Evolutionary conservation across 2,113 vertebrate genomes (phyloP).

Genomic region (Climacteris rufus): DNA sequence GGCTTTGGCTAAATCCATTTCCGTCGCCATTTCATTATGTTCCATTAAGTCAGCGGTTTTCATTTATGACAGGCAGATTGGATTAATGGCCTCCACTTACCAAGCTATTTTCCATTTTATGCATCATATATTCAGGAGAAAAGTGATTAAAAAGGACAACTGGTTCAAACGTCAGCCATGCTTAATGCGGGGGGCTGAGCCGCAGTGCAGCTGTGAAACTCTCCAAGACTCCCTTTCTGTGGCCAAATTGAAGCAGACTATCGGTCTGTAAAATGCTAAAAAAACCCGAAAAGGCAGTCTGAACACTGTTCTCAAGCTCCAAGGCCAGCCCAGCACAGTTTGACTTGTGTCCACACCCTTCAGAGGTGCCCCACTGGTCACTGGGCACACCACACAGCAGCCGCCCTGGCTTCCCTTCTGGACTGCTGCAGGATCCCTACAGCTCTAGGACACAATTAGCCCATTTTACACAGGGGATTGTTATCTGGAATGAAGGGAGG

Average conservation of each 20-base stretch:
- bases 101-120: not conserved
- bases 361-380: not conserved
- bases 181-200: not conserved
- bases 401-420: not conserved
- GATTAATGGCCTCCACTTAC: not conserved
- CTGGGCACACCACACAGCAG: not conserved
- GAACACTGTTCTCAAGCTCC: not conserved
- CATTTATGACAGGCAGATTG: not conserved
- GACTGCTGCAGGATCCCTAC: accelerated
- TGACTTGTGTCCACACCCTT: not conserved
- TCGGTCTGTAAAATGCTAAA: not conserved
- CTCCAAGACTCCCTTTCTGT: not conserved
- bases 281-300: not conserved
- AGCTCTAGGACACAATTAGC: not conserved
- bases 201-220: not conserved
- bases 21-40: accelerated
- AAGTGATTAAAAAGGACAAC: not conserved
- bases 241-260: not conserved
- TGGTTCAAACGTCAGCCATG: not conserved
- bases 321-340: not conserved
- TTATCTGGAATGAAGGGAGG: not conserved
- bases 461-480: not conserved
- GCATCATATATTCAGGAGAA: not conserved
- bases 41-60: not conserved
- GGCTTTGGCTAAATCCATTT: not conserved